A percentile compares a stretch with the other conserved stretches of the same genome.
These are phyloP conservation scores for Sternarchorhynchus goeldii DNA, from an alignment of 2,797 vertebrate genomes.

Conservation along the genomic window DNA sequence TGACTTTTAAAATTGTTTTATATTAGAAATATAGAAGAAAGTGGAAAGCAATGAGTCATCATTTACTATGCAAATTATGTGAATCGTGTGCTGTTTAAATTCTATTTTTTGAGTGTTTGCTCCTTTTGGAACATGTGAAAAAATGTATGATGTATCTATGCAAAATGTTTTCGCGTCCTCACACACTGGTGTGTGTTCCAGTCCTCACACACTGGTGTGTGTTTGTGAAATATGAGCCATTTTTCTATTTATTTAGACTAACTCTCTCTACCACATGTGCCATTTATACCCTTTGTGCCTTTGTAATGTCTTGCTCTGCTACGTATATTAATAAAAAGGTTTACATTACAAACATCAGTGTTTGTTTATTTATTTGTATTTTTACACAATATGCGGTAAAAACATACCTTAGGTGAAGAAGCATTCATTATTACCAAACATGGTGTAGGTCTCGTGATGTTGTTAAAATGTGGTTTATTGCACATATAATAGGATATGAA, in stretches of 20 bases:
- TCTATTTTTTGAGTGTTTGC: slow-evolving; percentile 35
- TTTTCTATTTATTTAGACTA: not conserved
- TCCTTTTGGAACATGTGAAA: slow-evolving; percentile 4
- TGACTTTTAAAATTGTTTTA: slow-evolving; percentile 18
- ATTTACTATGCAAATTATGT: slow-evolving; percentile 44
- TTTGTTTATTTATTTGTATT: slow-evolving; percentile 14
- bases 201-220: not conserved
- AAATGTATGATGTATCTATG: slow-evolving; percentile 32
- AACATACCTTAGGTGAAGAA: slow-evolving; percentile 39
- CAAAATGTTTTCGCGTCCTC: slow-evolving; percentile 3
- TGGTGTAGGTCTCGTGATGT: not conserved
- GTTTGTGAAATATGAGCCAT: not conserved
- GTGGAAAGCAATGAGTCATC: slow-evolving; percentile 17
- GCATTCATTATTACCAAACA: slow-evolving; percentile 53
- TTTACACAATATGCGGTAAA: slow-evolving; percentile 33
- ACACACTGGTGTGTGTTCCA: not conserved
- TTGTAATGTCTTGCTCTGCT: slow-evolving; percentile 58
- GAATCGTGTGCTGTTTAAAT: not conserved
- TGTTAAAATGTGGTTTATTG: not conserved
- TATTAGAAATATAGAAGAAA: slow-evolving; percentile 23
- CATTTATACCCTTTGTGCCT: slow-evolving; percentile 67
- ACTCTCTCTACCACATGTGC: slow-evolving; percentile 1
- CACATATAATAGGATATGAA: not conserved
- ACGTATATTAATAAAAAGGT: slow-evolving; percentile 76
- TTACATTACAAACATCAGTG: slow-evolving; percentile 74